Base-by-base conservation (phyloP, 2,888 invertebrate genomes). In the Eupithecia insigniata region DNA sequence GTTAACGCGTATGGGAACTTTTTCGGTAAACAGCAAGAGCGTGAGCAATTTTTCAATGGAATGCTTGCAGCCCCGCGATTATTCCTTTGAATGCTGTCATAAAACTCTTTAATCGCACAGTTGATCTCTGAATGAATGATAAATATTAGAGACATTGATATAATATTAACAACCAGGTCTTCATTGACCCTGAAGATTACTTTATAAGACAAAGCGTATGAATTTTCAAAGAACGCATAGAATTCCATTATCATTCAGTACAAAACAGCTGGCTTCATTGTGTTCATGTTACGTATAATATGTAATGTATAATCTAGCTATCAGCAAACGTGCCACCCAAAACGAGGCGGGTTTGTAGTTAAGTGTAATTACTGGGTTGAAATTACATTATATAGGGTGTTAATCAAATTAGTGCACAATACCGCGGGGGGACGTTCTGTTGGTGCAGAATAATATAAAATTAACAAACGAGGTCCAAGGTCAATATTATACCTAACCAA, bases 101-200 rank as follows among this genome's bases (percentile, higher is more conserved):
- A 51, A 55, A 55, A 0, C 2, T 22, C 22, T 51, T 22, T 26
- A 22, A 22, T 22, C 1, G 5, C 55, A 55, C 55, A 55, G 51
- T 51, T 55, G 26, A 12, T 55, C 14, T 55, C 4, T 55, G 26
- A 65, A 60, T 60, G 10, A 30, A 30, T 18, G 30, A 30, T 14
- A 46, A 12, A 69, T 26, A 67, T 28, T 60, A 43, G 62, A 73
- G 73, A 73, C 67, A 73, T 67, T 67, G 70, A 70, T 73, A 70
- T 70, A 64, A 67, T 34, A 22, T 46, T 14, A 51, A 8, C 22
- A 55, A 55, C 26, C 12, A 55, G 26, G 12, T 12, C 0, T 55
- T 26, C 22, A 26, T 43, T 6, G 7, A 43, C 0, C 22, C 10
- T 55, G 0, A 12, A 12, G 55, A 26, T 26, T 12, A 0, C 22